These are phyloP conservation scores for Rhea americana DNA, from an alignment of 2,113 vertebrate genomes.

Conservation along the genomic window DNA sequence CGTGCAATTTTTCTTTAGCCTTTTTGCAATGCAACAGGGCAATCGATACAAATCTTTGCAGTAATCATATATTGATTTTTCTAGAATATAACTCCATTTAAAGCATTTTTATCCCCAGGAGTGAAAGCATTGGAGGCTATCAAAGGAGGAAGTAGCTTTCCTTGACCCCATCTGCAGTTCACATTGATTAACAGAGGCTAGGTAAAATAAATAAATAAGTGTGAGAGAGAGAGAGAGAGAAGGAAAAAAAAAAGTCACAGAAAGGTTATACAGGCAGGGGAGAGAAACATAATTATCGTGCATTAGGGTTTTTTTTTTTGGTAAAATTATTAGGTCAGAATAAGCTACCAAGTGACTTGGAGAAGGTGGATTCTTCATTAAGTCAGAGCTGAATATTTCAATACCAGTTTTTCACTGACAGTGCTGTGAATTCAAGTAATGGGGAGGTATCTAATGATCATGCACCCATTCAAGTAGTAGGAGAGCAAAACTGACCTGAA, in stretches of 20 bases:
- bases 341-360: constrained; percentile 84
- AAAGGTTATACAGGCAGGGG: constrained; percentile 86
- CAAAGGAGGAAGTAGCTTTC: constrained; percentile 86
- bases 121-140: constrained; percentile 85
- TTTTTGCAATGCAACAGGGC: constrained; percentile 86
- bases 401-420: constrained; percentile 12
- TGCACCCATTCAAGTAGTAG: not conserved
- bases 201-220: constrained; percentile 78
- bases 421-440: not conserved
- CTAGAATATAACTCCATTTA: constrained; percentile 93
- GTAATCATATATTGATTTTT: constrained; percentile 98
- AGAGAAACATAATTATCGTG: constrained; percentile 86
- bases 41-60: constrained; percentile 90
- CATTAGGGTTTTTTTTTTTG: constrained; percentile 81
- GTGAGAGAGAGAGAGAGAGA: constrained; percentile 54
- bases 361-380: constrained; percentile 75
- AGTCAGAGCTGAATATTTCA: constrained; percentile 4
- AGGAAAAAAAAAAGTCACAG: constrained; percentile 79
- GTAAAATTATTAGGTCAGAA: constrained; percentile 85
- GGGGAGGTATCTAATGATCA: not conserved
- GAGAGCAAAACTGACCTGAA: not conserved
- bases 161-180: constrained; percentile 91
- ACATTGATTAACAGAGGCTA: constrained; percentile 91
- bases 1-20: constrained; percentile 80
- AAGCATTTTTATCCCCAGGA: constrained; percentile 88